A percentile compares a stretch with the other conserved stretches of the same genome.
Conservation (phyloP, 2,888 invertebrate genomes). For the Yponomeuta plumbellus region DNA sequence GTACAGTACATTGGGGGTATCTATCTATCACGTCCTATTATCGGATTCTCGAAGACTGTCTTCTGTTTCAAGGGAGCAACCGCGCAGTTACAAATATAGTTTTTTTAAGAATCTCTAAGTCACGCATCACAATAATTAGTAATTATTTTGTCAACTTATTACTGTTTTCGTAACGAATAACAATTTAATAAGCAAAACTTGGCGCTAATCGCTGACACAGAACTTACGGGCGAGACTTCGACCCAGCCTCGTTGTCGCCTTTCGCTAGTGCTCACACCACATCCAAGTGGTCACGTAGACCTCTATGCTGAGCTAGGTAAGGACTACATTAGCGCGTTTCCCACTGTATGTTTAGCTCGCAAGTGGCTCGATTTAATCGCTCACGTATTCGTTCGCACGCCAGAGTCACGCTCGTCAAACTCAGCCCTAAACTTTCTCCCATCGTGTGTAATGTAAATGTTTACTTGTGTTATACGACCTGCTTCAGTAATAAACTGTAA, state of each 20-base stretch:
- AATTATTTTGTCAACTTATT: too few relatives aligned
- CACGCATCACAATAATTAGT: too few relatives aligned
- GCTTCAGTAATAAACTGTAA: not conserved
- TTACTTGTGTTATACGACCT: not conserved
- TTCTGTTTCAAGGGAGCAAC: too few relatives aligned
- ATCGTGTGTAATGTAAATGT: conserved; percentile 23
- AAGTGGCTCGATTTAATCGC: conserved; percentile 23
- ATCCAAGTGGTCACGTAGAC: not conserved
- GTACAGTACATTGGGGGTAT: too few relatives aligned
- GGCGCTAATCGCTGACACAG: too few relatives aligned
- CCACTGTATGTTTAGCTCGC: not conserved
- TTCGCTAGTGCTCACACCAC: not conserved
- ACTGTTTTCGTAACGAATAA: too few relatives aligned
- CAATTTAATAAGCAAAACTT: too few relatives aligned
- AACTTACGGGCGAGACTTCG: too few relatives aligned
- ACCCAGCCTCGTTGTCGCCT: not conserved
- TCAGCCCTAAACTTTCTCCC: conserved; percentile 27
- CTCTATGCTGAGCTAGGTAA: not conserved
- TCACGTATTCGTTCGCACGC: conserved; percentile 29
- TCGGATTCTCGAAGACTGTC: too few relatives aligned
- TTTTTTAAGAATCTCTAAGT: too few relatives aligned
- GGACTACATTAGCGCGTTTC: not conserved
- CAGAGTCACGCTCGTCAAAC: conserved; percentile 26
- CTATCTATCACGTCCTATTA: too few relatives aligned
- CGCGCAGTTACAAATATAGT: too few relatives aligned